These are phyloP conservation scores for Aphis gossypii DNA, from an alignment of 1,140 invertebrate genomes.

Conservation along the genomic window DNA sequence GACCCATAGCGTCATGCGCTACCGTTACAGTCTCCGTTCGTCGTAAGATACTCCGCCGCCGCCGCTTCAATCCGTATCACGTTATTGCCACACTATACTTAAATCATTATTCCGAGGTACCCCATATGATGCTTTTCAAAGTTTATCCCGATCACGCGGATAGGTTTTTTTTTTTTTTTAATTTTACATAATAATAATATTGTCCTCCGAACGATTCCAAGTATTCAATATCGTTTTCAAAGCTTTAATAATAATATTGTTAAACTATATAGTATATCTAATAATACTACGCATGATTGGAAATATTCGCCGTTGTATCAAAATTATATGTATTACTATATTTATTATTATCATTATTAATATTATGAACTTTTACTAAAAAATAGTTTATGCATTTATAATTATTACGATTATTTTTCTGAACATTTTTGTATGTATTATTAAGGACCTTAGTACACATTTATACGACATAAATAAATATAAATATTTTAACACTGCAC, in stretches of 20 bases:
- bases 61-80: neutral
- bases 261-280: neutral
- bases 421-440: neutral
- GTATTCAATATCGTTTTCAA: neutral
- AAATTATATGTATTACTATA: neutral
- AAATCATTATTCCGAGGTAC: neutral
- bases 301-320: neutral
- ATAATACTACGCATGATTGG: neutral
- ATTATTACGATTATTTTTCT: neutral
- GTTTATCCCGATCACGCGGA: neutral
- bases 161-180: neutral
- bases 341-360: neutral
- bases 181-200: neutral
- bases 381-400: neutral
- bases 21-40: neutral
- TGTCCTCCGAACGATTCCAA: neutral
- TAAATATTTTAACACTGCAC: neutral
- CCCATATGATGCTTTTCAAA: neutral
- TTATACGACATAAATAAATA: neutral
- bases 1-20: neutral
- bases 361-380: neutral
- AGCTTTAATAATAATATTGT: neutral
- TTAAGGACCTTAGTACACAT: neutral
- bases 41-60: neutral
- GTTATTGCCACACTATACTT: neutral